A percentile compares a stretch with the other conserved stretches of the same genome.
Conservation (phyloP, 2,113 vertebrate genomes). For the Crotophaga sulcirostris region DNA sequence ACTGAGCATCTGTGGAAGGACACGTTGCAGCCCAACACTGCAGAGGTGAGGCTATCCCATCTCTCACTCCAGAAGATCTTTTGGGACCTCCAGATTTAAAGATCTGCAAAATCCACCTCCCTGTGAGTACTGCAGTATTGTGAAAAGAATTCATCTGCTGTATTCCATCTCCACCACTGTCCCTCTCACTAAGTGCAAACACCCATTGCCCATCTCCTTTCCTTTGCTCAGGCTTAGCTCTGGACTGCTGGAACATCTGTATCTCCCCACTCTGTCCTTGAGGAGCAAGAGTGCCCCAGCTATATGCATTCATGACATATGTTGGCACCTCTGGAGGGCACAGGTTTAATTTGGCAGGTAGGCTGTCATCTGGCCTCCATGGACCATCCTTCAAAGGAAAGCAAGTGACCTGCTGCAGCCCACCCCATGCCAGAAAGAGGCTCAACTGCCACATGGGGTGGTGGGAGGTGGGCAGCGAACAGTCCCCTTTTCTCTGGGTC, state of each 20-base stretch:
- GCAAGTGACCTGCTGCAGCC: not conserved
- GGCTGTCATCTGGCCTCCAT: not conserved
- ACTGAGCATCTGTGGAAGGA: not conserved
- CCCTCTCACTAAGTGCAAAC: not conserved
- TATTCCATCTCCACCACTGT: not conserved
- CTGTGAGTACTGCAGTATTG: not conserved
- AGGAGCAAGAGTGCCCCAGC: not conserved
- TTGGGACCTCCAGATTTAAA: not conserved
- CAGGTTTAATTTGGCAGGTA: not conserved
- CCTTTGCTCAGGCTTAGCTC: not conserved
- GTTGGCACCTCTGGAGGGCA: not conserved
- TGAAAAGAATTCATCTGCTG: not conserved
- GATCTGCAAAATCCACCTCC: not conserved
- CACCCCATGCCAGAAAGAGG: not conserved
- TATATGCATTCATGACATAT: not conserved
- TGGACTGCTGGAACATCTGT: not conserved
- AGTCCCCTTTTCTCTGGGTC: not conserved
- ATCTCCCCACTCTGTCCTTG: accelerated
- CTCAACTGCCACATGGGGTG: not conserved
- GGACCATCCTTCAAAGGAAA: not conserved
- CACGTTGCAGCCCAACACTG: not conserved
- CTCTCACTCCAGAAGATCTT: not conserved
- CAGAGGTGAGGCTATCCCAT: not conserved
- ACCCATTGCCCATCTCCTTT: not conserved
- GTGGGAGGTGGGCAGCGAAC: not conserved